Evolutionary conservation across 2,113 vertebrate genomes (phyloP), one percentile per base, ranked within the genome.

Genomic region (Solea senegalensis): DNA sequence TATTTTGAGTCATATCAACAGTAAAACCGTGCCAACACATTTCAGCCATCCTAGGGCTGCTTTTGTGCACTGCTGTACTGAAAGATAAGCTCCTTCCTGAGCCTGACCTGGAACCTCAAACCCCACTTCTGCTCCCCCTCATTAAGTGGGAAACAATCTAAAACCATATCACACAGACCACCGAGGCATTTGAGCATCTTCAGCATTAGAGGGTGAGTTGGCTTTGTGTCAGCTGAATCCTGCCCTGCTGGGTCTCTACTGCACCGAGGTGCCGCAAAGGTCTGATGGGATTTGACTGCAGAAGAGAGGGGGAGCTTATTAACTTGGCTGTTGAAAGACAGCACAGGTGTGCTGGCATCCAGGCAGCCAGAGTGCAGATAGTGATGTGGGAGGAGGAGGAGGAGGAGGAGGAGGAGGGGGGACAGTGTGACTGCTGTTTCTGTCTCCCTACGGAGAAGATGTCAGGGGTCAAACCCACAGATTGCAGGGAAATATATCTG

Each of bases 261-360:
- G 61, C 7, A 61, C 62, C 8, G 67, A 41, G 46, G 56, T 34
- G 60, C 55, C 16, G 60, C 53, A 41, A 21, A 65, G 49, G 72
- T 61, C 69, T 78, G 54, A 28, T 28, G 56, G 68, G 71, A 72
- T 51, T 78, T 81, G 44, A 46, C 46, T 65, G 60, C 59, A 39
- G 71, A 57, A 69, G 68, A 67, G 65, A 54, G 52, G 34, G 34
- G 34, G 50, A 68, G 67, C 27, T 78, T 73, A 71, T 86, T 84
- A 72, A 63, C 77, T 69, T 75, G 74, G 53, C 80, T 52, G 69
- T 39, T 86, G 90, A 88, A 52, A 85, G 89, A 90, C 16, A 44
- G 65, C 45, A 46, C 88, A 90, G 91, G 88, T 91, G 90, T 55
- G 57, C 46, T 64, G 72, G 66, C 59, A 80, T 48, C 16, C 41